Base-by-base conservation (phyloP, 1,140 invertebrate genomes). In the Leptopilina clavipes region DNA sequence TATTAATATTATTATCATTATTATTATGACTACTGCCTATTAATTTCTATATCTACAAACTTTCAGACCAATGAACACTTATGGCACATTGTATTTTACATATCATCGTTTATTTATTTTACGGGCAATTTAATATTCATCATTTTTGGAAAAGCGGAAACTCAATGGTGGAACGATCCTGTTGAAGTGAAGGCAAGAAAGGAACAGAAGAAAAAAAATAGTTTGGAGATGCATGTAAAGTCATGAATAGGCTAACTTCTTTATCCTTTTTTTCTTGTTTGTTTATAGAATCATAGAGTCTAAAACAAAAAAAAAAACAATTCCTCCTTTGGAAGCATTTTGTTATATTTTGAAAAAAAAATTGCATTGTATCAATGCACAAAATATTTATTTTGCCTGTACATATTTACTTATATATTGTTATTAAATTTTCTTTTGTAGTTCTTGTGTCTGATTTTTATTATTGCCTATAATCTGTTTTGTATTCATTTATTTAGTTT, bases 81-180 rank as follows among this genome's bases (percentile, higher is more conserved):
- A 54, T 94, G 93, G 93, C 87, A 90, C 44, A 88, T 86, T 0
- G 91, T 94, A 7, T 94, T 94, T 82, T 93, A 90, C 75, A 85
- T 93, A 12, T 86, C 92, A 0, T 89, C 91, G 7, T 86, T 79
- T 0, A 86, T 94, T 8, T 93, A 92, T 76, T 81, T 92, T 9
- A 5, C 90, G n/a, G 90, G 92, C 10, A 92, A 91, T 65, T 81
- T 91, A 5, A 43, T 93, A 3, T 94, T 92, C 71, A 54, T 91
- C 12, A 71, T 93, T 9, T 91, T 86, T 73, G 89, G 90, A 0
- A 81, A 79, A 22, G 90, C 82, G n/a, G 86, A 90, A 45, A 71
- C 87, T n/a, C 90, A 91, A 70, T 84, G 83, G 75, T 91, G 91
- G 91, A 89, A 91, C 22, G 80, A 87, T 70, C 76, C 72, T 1